A percentile compares a stretch with the other conserved stretches of the same genome.
phyloP scores from a whole-genome alignment of 2,888 invertebrate species.

The Agrenia bidenticulata region DNA sequence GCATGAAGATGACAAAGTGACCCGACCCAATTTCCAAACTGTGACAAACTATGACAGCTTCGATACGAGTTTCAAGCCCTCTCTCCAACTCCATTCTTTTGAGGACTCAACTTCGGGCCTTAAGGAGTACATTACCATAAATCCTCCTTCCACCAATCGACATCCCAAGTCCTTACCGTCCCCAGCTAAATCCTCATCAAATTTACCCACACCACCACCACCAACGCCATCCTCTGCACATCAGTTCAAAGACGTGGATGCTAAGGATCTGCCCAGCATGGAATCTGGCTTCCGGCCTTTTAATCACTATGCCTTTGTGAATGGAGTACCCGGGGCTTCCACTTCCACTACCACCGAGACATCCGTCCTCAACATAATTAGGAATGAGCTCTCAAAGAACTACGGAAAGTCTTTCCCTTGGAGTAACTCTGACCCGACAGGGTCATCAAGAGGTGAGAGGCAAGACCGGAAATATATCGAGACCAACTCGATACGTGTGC shows the following conservation, averaged over 20 bases:
- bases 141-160: neutral
- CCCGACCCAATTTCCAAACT: neutral
- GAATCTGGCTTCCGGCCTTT: conserved; percentile 49
- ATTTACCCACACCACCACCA: too few relatives aligned
- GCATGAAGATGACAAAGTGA: neutral
- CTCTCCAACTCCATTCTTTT: conserved; percentile 48
- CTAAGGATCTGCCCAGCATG: conserved; percentile 37
- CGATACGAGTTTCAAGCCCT: conserved; percentile 43
- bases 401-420: neutral
- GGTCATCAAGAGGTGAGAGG: neutral
- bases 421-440: conserved; percentile 5
- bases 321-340: conserved; percentile 29
- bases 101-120: conserved; percentile 44
- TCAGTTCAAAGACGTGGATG: conserved; percentile 31
- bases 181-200: too few relatives aligned
- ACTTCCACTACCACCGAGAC: conserved; percentile 12
- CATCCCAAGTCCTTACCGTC: neutral
- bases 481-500: neutral
- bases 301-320: conserved; percentile 38
- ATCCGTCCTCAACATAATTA: conserved; percentile 6
- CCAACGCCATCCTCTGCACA: neutral
- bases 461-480: neutral
- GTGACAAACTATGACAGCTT: neutral
- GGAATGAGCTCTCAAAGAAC: conserved; percentile 15
- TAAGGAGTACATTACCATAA: conserved; percentile 37